phyloP scores from a whole-genome alignment of 2,888 invertebrate genomes.

The Acleris emargana region DNA sequence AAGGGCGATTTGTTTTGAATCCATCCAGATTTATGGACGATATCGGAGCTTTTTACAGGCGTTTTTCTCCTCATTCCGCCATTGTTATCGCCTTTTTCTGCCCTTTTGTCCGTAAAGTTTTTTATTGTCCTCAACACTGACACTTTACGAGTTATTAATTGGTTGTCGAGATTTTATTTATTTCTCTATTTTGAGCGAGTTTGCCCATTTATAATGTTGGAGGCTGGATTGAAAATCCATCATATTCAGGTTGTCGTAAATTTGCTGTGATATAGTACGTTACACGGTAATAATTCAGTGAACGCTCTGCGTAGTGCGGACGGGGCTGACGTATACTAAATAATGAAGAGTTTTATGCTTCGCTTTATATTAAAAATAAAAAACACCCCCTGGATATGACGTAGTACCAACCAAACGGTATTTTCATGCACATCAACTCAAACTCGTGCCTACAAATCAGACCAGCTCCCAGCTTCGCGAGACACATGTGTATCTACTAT shows the following conservation, averaged over 20 bases:
- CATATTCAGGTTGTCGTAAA: slow-evolving; percentile 83
- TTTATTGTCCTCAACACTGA: slow-evolving; percentile 79
- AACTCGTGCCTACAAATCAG: background rate
- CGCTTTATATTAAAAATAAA: slow-evolving; percentile 69
- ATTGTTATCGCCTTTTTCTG: slow-evolving; percentile 80
- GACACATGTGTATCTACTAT: slow-evolving; percentile 72
- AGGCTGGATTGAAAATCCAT: slow-evolving; percentile 82
- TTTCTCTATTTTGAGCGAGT: slow-evolving; percentile 82
- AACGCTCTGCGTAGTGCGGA: slow-evolving; percentile 78
- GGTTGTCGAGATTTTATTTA: slow-evolving; percentile 82
- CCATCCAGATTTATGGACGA: slow-evolving; percentile 81
- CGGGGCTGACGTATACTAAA: slow-evolving; percentile 79
- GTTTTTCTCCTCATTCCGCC: slow-evolving; percentile 75
- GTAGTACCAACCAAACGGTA: slow-evolving; percentile 10
- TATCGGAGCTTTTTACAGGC: slow-evolving; percentile 78
- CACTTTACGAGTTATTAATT: slow-evolving; percentile 84
- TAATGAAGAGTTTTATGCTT: slow-evolving; percentile 60
- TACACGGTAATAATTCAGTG: slow-evolving; percentile 80
- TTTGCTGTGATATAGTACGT: slow-evolving; percentile 81
- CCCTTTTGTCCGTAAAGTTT: slow-evolving; percentile 69
- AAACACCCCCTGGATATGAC: slow-evolving; percentile 56
- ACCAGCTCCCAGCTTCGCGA: slow-evolving; percentile 67
- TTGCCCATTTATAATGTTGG: slow-evolving; percentile 75
- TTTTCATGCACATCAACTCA: slow-evolving; percentile 4
- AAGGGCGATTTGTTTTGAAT: slow-evolving; percentile 84